phyloP scores from a whole-genome alignment of 2,113 vertebrate species.

The Triplophysa dalaica region DNA sequence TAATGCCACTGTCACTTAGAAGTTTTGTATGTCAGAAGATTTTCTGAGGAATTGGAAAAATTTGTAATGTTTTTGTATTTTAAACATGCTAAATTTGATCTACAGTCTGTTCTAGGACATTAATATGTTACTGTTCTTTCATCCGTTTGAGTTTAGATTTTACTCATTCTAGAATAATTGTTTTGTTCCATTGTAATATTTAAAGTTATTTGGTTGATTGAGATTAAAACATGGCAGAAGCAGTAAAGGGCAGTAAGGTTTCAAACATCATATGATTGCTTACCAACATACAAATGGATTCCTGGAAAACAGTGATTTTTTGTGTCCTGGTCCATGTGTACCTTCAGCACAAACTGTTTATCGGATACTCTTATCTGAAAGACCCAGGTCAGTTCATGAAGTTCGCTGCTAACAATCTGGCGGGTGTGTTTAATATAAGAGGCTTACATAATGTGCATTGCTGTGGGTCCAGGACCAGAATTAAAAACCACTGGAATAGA shows the following conservation, averaged over 20 bases:
- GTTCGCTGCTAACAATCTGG: no score
- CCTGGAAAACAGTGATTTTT: no score
- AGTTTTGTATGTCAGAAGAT: background rate
- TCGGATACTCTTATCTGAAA: no score
- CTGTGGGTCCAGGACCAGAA: no score
- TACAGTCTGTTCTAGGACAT: background rate
- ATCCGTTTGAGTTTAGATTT: background rate
- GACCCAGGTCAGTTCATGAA: no score
- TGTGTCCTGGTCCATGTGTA: no score
- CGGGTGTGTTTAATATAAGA: no score
- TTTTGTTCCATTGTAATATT: slow-evolving; percentile 18
- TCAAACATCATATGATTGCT: background rate
- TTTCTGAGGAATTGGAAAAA: slow-evolving; percentile 3
- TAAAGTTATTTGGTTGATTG: slow-evolving; percentile 3
- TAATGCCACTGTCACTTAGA: background rate
- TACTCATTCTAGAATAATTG: background rate
- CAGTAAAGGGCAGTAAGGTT: slow-evolving; percentile 3
- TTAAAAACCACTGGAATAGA: slow-evolving; percentile 20
- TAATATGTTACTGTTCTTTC: background rate
- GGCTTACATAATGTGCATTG: no score
- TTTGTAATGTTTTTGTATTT: slow-evolving; percentile 6
- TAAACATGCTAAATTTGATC: background rate
- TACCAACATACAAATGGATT: background rate
- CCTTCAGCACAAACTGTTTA: no score
- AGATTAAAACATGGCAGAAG: background rate